Base-by-base conservation (phyloP, 2,113 vertebrate species). In the Artemisiospiza belli region DNA sequence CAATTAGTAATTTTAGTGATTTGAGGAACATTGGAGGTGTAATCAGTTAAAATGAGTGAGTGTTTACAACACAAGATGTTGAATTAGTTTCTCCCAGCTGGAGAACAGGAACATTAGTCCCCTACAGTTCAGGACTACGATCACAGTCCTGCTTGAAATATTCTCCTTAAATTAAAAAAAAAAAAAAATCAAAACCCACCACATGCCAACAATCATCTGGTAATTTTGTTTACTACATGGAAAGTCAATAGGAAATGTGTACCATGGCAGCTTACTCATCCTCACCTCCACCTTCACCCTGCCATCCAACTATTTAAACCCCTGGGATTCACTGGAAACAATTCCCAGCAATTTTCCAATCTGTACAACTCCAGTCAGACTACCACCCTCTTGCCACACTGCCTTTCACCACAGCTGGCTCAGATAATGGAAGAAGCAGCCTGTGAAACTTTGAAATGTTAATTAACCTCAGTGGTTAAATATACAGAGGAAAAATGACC, bases 1-100 rank as follows among this genome's bases (percentile, higher is more conserved):
- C 98, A 99, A 99, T 99, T 98, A 98, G 98, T 98, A 98, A 99
- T 99, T 99, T 98, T 97, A 98, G 98, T 98, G 98, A 98, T 99
- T 98, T 98, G 98, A 99, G 98, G 98, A 98, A 98, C 98, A 97
- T 96, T 98, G 98, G 98, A 99, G 98, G 98, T 98, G 97, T 99
- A 99, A 99, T 99, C 98, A 98, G 98, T 98, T 98, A 98, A 99
- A 97, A 97, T 98, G 98, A 98, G 98, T 97, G 98, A 98, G 98
- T 97, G 98, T 98, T 98, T 98, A 98, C 98, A 98, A 97, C 95
- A 97, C 96, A 97, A 98, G 97, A 97, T 97, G 96, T 96, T 97
- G 97, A 98, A 98, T 98, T 98, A 98, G 97, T 97, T 96, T 94
- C 97, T 98, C 98, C 95, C 97, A 98, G 97, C 96, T 98, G 98